A percentile compares a stretch with the other conserved stretches of the same genome.
phyloP scores from a whole-genome alignment of 2,888 invertebrate species.

The Meliscaeva auricollis region DNA sequence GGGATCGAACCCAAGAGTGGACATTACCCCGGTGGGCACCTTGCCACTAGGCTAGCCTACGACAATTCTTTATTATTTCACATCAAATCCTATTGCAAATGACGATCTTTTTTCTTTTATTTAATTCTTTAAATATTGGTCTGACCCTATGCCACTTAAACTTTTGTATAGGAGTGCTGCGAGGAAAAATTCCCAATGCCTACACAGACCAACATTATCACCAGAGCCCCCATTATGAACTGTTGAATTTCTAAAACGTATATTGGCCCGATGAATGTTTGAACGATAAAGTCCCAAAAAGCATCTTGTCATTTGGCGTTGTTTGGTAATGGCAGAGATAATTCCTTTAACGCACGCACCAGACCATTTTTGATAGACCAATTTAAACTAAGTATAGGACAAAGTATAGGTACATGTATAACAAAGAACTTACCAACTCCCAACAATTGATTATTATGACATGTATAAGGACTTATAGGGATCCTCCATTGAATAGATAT shows the following conservation, averaged over 20 bases:
- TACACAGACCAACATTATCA: background rate
- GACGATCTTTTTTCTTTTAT: too few species aligned
- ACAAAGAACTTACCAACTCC: slow-evolving; percentile 9
- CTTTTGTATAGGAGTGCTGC: background rate
- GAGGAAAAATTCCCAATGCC: background rate
- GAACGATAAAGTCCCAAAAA: slow-evolving; percentile 1
- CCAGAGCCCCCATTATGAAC: slow-evolving; percentile 1
- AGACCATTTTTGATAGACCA: slow-evolving; percentile 26
- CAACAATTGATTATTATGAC: slow-evolving; percentile 32
- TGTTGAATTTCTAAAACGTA: background rate
- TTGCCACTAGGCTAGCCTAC: too few species aligned
- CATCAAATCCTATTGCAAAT: too few species aligned
- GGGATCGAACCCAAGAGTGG: too few species aligned
- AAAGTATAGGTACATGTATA: slow-evolving; percentile 1
- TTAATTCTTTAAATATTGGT: too few species aligned
- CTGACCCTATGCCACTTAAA: too few species aligned
- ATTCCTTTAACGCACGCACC: slow-evolving; percentile 21
- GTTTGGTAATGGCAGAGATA: background rate
- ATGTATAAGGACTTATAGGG: background rate
- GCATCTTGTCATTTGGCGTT: slow-evolving; percentile 9
- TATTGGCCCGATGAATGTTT: background rate
- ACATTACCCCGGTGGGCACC: too few species aligned
- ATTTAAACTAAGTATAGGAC: slow-evolving; percentile 31
- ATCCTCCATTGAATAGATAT: background rate
- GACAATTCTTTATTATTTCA: too few species aligned